Evolutionary conservation across 92 coral and sea anemone species (phyloP).

Genomic region (Palythoa grandis): DNA sequence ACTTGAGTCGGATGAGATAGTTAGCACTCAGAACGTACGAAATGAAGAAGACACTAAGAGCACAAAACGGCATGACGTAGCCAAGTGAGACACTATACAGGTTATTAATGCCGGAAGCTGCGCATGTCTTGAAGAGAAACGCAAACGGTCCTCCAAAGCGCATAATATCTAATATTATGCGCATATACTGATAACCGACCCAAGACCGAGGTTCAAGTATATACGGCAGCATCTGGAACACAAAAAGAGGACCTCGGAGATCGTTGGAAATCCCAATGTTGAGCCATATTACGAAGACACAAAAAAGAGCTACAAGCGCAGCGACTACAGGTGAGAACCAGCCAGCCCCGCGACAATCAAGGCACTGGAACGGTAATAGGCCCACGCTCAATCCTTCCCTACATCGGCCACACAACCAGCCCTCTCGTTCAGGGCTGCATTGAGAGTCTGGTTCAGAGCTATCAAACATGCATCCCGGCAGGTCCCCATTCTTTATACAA

Average conservation of each 20-base stretch:
- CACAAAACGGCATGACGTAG: conserved; percentile 76
- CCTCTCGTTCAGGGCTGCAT: conserved; percentile 76
- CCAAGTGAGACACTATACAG: conserved; percentile 71
- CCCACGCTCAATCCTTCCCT: conserved; percentile 77
- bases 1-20: conserved; percentile 71
- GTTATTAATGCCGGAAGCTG: conserved; percentile 75
- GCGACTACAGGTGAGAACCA: conserved; percentile 73
- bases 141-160: conserved; percentile 87
- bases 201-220: conserved; percentile 66
- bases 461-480: conserved; percentile 79
- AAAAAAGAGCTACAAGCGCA: conserved; percentile 56
- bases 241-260: conserved; percentile 94
- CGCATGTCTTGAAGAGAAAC: conserved; percentile 70
- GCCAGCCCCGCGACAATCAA: conserved; percentile 50
- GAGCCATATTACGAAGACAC: conserved; percentile 73
- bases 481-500: conserved; percentile 53
- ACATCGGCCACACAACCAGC: conserved; percentile 85
- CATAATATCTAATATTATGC: conserved; percentile 56
- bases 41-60: conserved; percentile 70
- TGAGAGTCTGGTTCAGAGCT: conserved; percentile 62
- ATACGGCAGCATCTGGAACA: conserved; percentile 95
- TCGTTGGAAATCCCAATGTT: conserved; percentile 94
- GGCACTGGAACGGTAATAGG: conserved; percentile 61
- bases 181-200: conserved; percentile 61
- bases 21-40: conserved; percentile 78